Evolutionary conservation across 2,888 invertebrate species (phyloP), one percentile per base, ranked within the genome.

Genomic region (Laothoe populi): DNA sequence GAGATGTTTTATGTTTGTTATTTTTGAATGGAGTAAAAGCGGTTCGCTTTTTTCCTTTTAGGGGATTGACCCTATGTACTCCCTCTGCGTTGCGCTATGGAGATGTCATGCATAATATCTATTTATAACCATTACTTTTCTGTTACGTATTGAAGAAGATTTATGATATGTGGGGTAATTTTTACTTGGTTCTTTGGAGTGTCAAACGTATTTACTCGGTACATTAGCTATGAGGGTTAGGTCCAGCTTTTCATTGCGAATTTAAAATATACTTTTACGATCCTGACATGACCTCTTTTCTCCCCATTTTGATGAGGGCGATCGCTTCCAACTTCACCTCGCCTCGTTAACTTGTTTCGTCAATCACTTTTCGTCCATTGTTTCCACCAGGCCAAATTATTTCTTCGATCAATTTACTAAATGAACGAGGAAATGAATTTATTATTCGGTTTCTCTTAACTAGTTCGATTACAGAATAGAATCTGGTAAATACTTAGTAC

Each of bases 1-100:
- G 67, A 66, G 63, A 63, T 70, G 70, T 77, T 71, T 73, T 71
- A 65, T 66, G 60, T 71, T 77, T 77, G 73, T 77, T 79, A 74
- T 79, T 77, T 77, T 72, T 71, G 66, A 74, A 73, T 74, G 64
- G 61, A 64, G 64, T 71, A 21, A 19, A 26, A 35, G 44, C n/a
- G 66, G 70, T 73, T 64, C 59, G 65, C 59, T 68, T 66, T 68
- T 60, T 66, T 60, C 58, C 62, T 13, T 61, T 62, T 57, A 61
- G 63, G 66, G 68, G 66, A 63, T 63, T 44, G 64, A 64, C 68
- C 73, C 79, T 76, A 74, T 44, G 66, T 68, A 60, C 67, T 26
- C 49, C 70, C 72, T 63, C 70, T 38, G 46, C 21, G 21, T 19
- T 19, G 46, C 64, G 59, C 62, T 67, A 76, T 77, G 76, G 75